phyloP scores from a whole-genome alignment of 2,113 vertebrate species.

The Hyaena hyaena region DNA sequence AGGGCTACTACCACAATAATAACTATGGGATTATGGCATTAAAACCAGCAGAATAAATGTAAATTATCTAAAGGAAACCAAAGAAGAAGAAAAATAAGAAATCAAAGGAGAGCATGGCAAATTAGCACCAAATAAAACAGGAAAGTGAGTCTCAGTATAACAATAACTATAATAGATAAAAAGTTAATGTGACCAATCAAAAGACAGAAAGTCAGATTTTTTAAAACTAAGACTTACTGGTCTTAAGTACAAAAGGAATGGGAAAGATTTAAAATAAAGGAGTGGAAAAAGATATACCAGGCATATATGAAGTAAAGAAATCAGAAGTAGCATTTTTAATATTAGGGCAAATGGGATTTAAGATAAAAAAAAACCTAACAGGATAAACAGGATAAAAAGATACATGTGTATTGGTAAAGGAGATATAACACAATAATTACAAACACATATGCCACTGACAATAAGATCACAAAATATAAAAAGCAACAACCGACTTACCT shows the following conservation, averaged over 20 bases:
- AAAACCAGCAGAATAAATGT: not conserved
- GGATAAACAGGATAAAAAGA: not conserved
- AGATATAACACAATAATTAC: not conserved
- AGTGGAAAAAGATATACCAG: slow-evolving; percentile 3
- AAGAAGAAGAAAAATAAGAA: not conserved
- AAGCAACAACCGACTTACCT: not conserved
- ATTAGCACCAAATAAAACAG: not conserved
- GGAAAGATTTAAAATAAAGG: not conserved
- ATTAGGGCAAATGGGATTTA: not conserved
- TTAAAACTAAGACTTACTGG: not conserved
- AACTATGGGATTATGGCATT: not conserved
- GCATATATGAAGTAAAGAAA: not conserved
- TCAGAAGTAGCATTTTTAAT: not conserved
- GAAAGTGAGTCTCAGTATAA: not conserved
- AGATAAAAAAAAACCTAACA: not conserved
- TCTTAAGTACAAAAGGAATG: not conserved
- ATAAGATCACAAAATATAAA: slow-evolving; percentile 3
- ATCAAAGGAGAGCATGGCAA: not conserved
- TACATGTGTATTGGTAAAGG: not conserved
- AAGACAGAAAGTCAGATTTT: not conserved
- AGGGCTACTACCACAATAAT: not conserved
- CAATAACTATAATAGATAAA: not conserved
- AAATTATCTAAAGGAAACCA: slow-evolving; percentile 21
- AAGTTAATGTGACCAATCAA: not conserved
- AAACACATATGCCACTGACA: not conserved